Conservation (phyloP, 2,888 invertebrate genomes). For the Herminia tarsipennalis region DNA sequence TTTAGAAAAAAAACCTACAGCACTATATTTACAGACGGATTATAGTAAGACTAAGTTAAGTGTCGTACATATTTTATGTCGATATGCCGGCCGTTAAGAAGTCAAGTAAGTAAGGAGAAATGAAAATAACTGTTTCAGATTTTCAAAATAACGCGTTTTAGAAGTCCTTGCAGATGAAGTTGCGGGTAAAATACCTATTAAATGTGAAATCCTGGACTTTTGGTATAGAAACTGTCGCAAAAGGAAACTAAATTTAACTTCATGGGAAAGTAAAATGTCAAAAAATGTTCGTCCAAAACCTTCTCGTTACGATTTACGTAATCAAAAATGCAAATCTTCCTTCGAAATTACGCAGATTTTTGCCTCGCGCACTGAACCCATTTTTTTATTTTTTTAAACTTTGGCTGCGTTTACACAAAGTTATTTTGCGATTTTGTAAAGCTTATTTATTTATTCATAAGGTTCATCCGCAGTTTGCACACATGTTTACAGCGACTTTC, state of each 20-base stretch:
- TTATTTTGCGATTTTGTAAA: conserved; percentile 36
- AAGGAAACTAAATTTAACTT: conserved; percentile 12
- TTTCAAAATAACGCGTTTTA: no score
- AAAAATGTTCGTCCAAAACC: conserved; percentile 24
- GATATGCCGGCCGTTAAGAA: no score
- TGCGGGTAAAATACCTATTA: no score
- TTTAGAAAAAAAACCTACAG: no score
- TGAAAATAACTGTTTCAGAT: no score
- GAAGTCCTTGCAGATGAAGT: no score
- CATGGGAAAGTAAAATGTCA: conserved; percentile 3
- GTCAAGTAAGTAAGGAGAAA: no score
- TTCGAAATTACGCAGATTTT: conserved; percentile 61
- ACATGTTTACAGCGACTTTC: conserved; percentile 17
- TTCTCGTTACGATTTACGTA: conserved; percentile 60
- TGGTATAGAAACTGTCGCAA: no score
- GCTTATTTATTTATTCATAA: conserved; percentile 41
- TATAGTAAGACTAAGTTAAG: no score
- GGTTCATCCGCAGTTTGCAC: conserved; percentile 21
- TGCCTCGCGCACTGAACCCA: conserved; percentile 29
- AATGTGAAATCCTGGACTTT: no score
- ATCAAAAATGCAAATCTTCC: conserved; percentile 73
- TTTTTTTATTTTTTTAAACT: conserved; percentile 41
- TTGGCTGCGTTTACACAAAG: conserved; percentile 37
- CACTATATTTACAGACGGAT: no score
- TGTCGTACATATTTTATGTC: no score